Evolutionary conservation across 2,888 invertebrate genomes (phyloP).

Genomic region (Carabus problematicus): DNA sequence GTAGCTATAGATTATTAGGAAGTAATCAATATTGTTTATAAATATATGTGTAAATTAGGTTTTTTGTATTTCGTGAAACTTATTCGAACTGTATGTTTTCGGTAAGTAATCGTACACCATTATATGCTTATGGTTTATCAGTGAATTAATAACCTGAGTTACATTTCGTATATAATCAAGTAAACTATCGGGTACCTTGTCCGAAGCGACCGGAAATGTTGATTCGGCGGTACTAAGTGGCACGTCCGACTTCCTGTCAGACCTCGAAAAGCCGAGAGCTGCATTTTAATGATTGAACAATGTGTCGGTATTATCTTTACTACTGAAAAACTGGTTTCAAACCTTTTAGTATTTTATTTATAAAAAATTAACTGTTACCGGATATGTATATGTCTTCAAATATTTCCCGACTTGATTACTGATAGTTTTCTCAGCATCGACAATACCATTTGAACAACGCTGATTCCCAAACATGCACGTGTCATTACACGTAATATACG

Average conservation of each 20-base stretch:
- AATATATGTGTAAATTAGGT: no score
- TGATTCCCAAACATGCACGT: no score
- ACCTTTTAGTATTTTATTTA: conserved; percentile 7
- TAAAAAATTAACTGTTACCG: conserved; percentile 32
- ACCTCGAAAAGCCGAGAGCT: conserved; percentile 30
- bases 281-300: conserved; percentile 40
- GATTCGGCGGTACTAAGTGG: conserved; percentile 39
- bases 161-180: conserved; percentile 1
- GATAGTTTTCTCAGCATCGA: background rate
- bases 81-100: no score
- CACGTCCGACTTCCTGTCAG: conserved; percentile 37
- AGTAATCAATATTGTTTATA: no score
- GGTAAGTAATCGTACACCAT: no score
- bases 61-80: no score
- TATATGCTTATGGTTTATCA: no score
- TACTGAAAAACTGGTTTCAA: background rate
- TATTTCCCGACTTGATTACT: conserved; percentile 7
- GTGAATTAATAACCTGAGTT: background rate
- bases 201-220: conserved; percentile 31
- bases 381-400: conserved; percentile 27
- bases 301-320: conserved; percentile 1
- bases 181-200: conserved; percentile 10
- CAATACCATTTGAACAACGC: background rate
- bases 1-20: no score
- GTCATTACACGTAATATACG: background rate